These are phyloP conservation scores for Acanthis flammea DNA, from an alignment of 2,797 vertebrate genomes.

Conservation along the genomic window DNA sequence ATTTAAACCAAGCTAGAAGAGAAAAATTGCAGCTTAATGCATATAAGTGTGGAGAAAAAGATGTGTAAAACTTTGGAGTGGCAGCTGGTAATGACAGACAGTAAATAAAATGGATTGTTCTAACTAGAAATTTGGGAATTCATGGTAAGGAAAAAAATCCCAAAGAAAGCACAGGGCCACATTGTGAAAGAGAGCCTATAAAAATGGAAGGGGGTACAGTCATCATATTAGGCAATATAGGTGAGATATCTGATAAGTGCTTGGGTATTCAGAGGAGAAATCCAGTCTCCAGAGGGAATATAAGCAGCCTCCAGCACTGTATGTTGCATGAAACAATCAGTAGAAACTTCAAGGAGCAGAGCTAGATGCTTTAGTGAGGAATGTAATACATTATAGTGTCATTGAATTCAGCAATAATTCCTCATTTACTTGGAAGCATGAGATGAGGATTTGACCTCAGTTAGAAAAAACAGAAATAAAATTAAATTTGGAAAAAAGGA, in stretches of 20 bases:
- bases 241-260: neutral
- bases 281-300: neutral
- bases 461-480: neutral
- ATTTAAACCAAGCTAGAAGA: constrained; percentile 43
- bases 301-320: neutral
- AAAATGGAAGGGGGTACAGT: neutral
- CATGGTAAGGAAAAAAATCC: neutral
- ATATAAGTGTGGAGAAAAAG: constrained; percentile 1
- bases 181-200: neutral
- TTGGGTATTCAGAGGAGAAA: neutral
- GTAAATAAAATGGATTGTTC: neutral
- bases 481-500: neutral
- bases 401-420: neutral
- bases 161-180: neutral
- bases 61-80: constrained; percentile 14
- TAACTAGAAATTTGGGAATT: neutral
- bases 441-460: neutral
- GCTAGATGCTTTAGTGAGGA: neutral
- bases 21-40: constrained; percentile 49
- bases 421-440: neutral
- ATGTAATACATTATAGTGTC: neutral
- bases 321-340: neutral
- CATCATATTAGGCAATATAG: neutral
- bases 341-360: neutral
- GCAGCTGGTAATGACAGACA: constrained; percentile 27